Evolutionary conservation across 2,888 invertebrate genomes (phyloP).

Genomic region (Cremastinae sp.): DNA sequence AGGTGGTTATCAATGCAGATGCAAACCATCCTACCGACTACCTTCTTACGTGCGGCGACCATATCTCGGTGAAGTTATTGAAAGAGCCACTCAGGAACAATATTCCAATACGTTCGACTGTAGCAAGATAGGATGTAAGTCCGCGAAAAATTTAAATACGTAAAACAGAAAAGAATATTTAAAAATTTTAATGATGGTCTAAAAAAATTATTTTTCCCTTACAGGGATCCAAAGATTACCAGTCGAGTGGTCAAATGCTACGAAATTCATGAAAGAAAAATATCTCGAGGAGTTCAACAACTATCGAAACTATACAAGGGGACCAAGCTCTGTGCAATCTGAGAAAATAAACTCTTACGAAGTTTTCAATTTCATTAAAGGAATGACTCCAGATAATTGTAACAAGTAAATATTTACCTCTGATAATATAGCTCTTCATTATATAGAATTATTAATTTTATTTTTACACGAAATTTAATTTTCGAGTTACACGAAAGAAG

Average conservation of each 20-base stretch:
- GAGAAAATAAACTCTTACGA: slow-evolving; percentile 89
- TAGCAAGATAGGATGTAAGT: slow-evolving; percentile 93
- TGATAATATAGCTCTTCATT: slow-evolving; percentile 21
- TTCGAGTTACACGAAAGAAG: slow-evolving; percentile 86
- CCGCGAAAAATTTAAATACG: not conserved
- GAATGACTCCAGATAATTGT: slow-evolving; percentile 85
- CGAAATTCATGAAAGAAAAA: slow-evolving; percentile 86
- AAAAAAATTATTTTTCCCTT: slow-evolving; percentile 23
- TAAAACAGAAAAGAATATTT: too few species aligned
- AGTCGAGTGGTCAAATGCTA: slow-evolving; percentile 90
- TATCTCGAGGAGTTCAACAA: slow-evolving; percentile 88
- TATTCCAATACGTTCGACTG: slow-evolving; percentile 97
- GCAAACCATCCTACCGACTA: slow-evolving; percentile 92
- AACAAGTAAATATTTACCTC: slow-evolving; percentile 80
- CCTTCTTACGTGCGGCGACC: slow-evolving; percentile 94
- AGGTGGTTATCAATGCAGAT: slow-evolving; percentile 97
- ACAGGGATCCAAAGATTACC: slow-evolving; percentile 93
- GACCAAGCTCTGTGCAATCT: slow-evolving; percentile 85
- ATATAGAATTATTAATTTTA: slow-evolving; percentile 10
- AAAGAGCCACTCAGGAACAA: slow-evolving; percentile 94
- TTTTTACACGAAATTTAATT: slow-evolving; percentile 8
- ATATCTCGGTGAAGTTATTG: slow-evolving; percentile 95
- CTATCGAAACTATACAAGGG: slow-evolving; percentile 87
- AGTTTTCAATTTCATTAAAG: slow-evolving; percentile 88
- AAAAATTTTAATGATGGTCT: too few species aligned